These are phyloP conservation scores for Drosophila fuyamai DNA, from an alignment of 1,140 invertebrate genomes.

Conservation along the genomic window DNA sequence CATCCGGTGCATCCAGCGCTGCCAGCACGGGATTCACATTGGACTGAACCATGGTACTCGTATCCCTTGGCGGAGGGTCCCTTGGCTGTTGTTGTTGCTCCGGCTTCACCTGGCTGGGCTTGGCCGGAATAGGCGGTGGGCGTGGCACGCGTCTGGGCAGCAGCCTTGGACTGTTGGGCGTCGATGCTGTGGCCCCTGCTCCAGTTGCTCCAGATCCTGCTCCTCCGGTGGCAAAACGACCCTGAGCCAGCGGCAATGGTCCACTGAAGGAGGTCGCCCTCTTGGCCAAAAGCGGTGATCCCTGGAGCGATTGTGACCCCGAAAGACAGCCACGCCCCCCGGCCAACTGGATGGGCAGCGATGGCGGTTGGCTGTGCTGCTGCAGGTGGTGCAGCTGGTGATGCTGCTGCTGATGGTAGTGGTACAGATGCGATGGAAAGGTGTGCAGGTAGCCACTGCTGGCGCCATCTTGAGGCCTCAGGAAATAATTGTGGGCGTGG, in stretches of 20 bases:
- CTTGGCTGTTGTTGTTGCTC: neutral
- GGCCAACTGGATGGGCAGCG: slow-evolving; percentile 54
- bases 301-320: slow-evolving; percentile 69
- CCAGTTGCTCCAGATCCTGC: slow-evolving; percentile 1
- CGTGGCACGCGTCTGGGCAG: slow-evolving; percentile 87
- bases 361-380: slow-evolving; percentile 59
- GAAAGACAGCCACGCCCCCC: slow-evolving; percentile 29
- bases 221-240: slow-evolving; percentile 27
- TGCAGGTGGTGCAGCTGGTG: slow-evolving; percentile 39
- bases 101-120: slow-evolving; percentile 53
- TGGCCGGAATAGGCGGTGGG: slow-evolving; percentile 86
- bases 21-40: slow-evolving; percentile 59
- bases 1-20: slow-evolving; percentile 71
- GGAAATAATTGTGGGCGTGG: slow-evolving; percentile 70
- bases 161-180: slow-evolving; percentile 89
- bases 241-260: slow-evolving; percentile 64
- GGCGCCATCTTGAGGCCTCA: slow-evolving; percentile 65
- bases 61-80: neutral
- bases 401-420: slow-evolving; percentile 50
- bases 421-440: slow-evolving; percentile 67
- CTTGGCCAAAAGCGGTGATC: slow-evolving; percentile 75
- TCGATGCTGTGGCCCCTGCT: slow-evolving; percentile 85
- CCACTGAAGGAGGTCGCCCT: slow-evolving; percentile 81
- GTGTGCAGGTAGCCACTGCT: slow-evolving; percentile 66
- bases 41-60: neutral